Conservation (phyloP, 2,113 vertebrate species). For the Vicugna pacos region DNA sequence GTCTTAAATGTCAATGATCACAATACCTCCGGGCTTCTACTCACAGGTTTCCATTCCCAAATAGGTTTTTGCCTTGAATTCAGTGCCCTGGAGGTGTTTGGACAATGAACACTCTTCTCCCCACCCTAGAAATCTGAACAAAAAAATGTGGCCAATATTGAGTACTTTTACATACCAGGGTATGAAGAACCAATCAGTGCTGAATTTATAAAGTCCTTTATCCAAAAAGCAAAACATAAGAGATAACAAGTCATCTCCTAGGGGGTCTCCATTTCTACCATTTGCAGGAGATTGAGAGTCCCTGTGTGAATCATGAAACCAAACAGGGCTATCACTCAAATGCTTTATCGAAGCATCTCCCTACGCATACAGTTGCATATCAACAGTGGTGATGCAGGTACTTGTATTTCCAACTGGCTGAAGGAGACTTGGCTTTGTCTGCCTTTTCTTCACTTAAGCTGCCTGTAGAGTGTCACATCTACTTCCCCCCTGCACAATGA, state of each 20-base stretch:
- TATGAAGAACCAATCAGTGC: slow-evolving; percentile 27
- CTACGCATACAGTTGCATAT: not conserved
- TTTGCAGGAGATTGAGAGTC: not conserved
- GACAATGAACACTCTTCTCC: slow-evolving; percentile 92
- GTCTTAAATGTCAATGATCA: slow-evolving; percentile 93
- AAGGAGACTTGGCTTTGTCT: not conserved
- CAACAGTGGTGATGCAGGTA: not conserved
- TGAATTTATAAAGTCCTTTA: slow-evolving; percentile 34
- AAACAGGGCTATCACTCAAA: not conserved
- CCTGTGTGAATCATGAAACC: not conserved
- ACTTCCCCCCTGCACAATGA: not conserved
- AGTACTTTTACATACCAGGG: not conserved
- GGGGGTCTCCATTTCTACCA: not conserved
- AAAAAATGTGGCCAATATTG: not conserved
- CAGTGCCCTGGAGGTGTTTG: slow-evolving; percentile 94
- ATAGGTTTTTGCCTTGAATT: slow-evolving; percentile 95
- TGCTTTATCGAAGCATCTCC: not conserved
- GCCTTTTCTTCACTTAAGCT: not conserved
- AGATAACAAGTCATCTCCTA: not conserved
- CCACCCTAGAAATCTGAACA: slow-evolving; percentile 86
- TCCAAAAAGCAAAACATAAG: slow-evolving; percentile 33
- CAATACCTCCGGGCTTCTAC: slow-evolving; percentile 92
- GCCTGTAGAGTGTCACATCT: not conserved
- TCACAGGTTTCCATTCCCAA: slow-evolving; percentile 94
- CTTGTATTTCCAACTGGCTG: not conserved